phyloP scores from a whole-genome alignment of 2,113 vertebrate genomes.

The Anguilla rostrata region DNA sequence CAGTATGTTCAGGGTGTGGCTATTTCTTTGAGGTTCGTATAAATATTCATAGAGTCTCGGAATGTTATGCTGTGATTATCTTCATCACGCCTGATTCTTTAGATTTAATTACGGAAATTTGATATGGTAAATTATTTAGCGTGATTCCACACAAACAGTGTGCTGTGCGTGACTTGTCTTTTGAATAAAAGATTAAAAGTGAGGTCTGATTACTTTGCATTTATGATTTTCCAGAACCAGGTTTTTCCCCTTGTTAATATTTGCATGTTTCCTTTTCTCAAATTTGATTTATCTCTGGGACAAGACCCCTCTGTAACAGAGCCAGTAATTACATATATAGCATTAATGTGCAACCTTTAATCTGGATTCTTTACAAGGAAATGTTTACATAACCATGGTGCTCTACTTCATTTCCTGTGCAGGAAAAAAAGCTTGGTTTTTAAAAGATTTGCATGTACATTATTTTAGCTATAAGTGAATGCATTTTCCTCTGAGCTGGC shows the following conservation, averaged over 20 bases:
- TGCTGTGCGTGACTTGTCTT: neutral
- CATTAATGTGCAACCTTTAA: neutral
- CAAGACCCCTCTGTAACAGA: slow-evolving; percentile 11
- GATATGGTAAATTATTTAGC: slow-evolving; percentile 6
- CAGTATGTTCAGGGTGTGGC: neutral
- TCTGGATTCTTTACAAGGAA: neutral
- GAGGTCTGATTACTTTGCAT: neutral
- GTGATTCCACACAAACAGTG: neutral
- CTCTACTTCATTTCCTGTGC: slow-evolving; percentile 2
- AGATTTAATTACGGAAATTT: neutral
- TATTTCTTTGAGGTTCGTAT: neutral
- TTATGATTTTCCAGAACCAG: neutral
- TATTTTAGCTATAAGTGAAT: neutral
- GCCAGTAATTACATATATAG: neutral
- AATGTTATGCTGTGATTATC: slow-evolving; percentile 9
- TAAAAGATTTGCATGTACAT: neutral
- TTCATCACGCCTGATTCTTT: neutral
- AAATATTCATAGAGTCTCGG: neutral
- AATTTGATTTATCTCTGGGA: slow-evolving; percentile 6
- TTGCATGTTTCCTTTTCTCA: slow-evolving; percentile 7
- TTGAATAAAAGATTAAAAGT: slow-evolving; percentile 9
- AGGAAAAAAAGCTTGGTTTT: neutral
- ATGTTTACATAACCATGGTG: neutral
- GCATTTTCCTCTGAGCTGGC: neutral
- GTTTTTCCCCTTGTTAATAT: neutral